These are phyloP conservation scores for Papilio aristodemus DNA, from an alignment of 1,140 invertebrate genomes.

Conservation along the genomic window DNA sequence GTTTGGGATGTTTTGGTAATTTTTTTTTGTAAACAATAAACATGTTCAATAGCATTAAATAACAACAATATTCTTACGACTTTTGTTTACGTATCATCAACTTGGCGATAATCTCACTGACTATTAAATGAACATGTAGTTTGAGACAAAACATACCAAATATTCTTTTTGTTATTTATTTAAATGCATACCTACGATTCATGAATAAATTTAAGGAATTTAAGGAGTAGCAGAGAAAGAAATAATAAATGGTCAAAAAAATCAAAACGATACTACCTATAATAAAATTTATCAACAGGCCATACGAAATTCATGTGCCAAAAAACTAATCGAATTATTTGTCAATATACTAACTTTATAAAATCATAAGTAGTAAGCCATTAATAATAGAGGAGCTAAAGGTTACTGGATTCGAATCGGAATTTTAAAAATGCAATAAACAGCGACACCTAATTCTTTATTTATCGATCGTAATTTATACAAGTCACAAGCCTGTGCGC, in stretches of 20 bases:
- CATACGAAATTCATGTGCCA: neutral
- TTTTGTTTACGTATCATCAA: too few relatives aligned
- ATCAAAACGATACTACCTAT: too few relatives aligned
- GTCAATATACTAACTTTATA: neutral
- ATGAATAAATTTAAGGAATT: too few relatives aligned
- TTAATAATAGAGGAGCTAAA: slow-evolving; percentile 9
- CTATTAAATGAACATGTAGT: too few relatives aligned
- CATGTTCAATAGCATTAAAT: neutral
- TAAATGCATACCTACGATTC: too few relatives aligned
- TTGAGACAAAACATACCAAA: too few relatives aligned
- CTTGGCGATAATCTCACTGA: too few relatives aligned
- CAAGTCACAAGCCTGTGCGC: slow-evolving; percentile 22
- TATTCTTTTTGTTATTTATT: too few relatives aligned
- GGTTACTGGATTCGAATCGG: slow-evolving; percentile 19
- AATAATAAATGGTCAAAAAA: too few relatives aligned
- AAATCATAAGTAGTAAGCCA: neutral
- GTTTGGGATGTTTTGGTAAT: neutral
- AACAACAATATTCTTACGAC: neutral
- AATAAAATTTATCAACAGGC: neutral
- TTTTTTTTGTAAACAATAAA: neutral
- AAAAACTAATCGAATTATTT: slow-evolving; percentile 8
- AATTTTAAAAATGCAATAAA: slow-evolving; percentile 25
- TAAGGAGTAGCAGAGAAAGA: too few relatives aligned
- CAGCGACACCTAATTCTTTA: slow-evolving; percentile 20
- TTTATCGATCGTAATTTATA: slow-evolving; percentile 27